Base-by-base conservation (phyloP, 2,113 vertebrate genomes). In the Pogonocichla stellata region DNA sequence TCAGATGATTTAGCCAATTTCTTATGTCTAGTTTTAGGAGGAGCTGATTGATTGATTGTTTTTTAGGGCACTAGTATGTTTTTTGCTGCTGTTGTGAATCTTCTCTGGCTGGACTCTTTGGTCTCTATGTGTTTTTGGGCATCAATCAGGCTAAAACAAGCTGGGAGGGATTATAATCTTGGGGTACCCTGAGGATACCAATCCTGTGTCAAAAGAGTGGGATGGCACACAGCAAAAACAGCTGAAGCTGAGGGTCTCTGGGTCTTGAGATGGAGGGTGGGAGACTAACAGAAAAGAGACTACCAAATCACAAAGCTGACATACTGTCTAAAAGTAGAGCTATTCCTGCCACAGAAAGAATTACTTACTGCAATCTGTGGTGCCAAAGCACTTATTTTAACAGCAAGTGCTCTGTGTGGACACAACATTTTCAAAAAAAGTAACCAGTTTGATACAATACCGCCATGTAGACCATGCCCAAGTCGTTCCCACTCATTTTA, bases 401-500 rank as follows among this genome's bases (percentile, higher is more conserved):
- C 14, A 45, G 47, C 38, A 64, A 87, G 8, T 24, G 26, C 20
- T 74, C 60, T 56, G 7, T 17, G 38, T 29, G 20, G 34, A 71
- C 2, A 1, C 4, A 36, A 60, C 25, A 42, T 50, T 75, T 81
- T 67, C 14, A 57, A 80, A 70, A 51, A 86, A 71, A 88, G 31
- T 40, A 81, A 69, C 8, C 14, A 36, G 17, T 75, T 56, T 75
- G 69, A 79, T 72, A 79, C 6, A 94, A 8, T 15, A 78, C 45
- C 65, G 65, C 48, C 19, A 15, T 15, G 36, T 8, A 95, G 45
- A 62, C 42, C 25, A 28, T 90, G 33, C 42, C 34, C 26, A 74
- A 74, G 31, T 85, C 65, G 87, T 95, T 95, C 91, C 83, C 94
- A 84, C 53, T 65, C 48, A 14, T 86, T 51, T 64, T 74, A 20